These are phyloP conservation scores for Antechinus stuartii DNA, from an alignment of 2,113 vertebrate species.

Conservation along the genomic window DNA sequence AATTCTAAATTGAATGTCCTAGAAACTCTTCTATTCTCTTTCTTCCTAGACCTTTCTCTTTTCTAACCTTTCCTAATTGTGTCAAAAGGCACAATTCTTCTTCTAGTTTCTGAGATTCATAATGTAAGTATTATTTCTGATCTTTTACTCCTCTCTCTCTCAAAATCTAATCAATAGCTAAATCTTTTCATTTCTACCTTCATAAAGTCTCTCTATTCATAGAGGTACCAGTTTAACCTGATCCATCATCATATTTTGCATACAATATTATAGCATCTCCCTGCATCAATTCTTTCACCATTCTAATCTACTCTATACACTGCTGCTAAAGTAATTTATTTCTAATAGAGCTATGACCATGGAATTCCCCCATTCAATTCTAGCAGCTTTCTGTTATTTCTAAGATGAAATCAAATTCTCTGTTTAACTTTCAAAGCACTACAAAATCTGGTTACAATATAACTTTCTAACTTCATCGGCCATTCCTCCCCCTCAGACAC, in stretches of 20 bases:
- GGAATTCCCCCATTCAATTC: not conserved
- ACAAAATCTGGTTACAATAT: not conserved
- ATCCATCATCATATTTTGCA: not conserved
- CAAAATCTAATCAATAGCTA: not conserved
- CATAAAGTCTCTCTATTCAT: not conserved
- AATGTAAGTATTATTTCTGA: not conserved
- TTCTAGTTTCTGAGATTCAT: not conserved
- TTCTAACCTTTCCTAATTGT: not conserved
- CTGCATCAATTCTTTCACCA: not conserved
- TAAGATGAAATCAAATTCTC: not conserved
- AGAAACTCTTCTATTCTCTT: not conserved
- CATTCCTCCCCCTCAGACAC: not conserved
- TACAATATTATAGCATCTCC: not conserved
- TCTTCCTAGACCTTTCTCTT: not conserved
- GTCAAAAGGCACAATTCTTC: not conserved
- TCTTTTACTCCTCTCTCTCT: not conserved
- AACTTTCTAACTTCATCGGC: not conserved
- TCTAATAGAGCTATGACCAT: not conserved
- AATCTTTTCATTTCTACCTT: not conserved
- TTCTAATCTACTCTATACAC: not conserved
- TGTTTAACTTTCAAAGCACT: not conserved
- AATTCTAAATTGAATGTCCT: not conserved
- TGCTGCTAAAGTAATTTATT: not conserved
- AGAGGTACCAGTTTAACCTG: not conserved
- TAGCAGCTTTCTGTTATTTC: not conserved